Percentiles rank a stretch among this genome's conserved stretches.
Evolutionary conservation across 2,113 vertebrate species (phyloP).

Genomic region (Clinocottus analis): DNA sequence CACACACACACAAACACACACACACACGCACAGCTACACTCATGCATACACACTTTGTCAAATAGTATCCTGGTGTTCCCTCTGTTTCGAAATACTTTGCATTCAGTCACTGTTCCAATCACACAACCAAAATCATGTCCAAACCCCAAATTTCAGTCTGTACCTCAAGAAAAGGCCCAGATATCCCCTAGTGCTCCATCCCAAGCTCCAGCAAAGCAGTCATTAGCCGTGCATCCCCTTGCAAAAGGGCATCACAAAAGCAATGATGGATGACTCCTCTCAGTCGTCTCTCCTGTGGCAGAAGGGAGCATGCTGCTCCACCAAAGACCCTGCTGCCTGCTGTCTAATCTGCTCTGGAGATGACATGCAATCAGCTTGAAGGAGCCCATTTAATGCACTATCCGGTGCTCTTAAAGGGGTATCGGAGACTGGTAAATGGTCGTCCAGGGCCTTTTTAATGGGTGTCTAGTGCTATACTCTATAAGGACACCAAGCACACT

Average conservation of each 20-base stretch:
- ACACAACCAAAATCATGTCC: constrained; percentile 14
- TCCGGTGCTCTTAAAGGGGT: constrained; percentile 50
- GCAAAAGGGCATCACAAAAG: constrained; percentile 57
- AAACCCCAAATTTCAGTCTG: constrained; percentile 18
- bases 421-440: constrained; percentile 61
- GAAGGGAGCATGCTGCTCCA: constrained; percentile 56
- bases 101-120: constrained; percentile 7
- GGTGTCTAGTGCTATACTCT: constrained; percentile 57
- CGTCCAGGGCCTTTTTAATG: constrained; percentile 68
- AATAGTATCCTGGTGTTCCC: neutral
- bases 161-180: constrained; percentile 18
- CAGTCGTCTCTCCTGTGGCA: constrained; percentile 70
- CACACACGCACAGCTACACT: neutral
- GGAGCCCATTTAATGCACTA: constrained; percentile 58
- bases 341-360: constrained; percentile 69
- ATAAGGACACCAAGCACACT: constrained; percentile 34
- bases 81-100: constrained; percentile 5
- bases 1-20: neutral
- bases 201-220: constrained; percentile 55
- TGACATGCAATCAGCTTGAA: constrained; percentile 69
- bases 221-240: constrained; percentile 65
- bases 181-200: constrained; percentile 35
- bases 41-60: neutral
- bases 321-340: constrained; percentile 56
- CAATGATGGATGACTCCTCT: constrained; percentile 77